Evolutionary conservation across 1,140 invertebrate species (phyloP).

Genomic region (Ooceraea biroi): DNA sequence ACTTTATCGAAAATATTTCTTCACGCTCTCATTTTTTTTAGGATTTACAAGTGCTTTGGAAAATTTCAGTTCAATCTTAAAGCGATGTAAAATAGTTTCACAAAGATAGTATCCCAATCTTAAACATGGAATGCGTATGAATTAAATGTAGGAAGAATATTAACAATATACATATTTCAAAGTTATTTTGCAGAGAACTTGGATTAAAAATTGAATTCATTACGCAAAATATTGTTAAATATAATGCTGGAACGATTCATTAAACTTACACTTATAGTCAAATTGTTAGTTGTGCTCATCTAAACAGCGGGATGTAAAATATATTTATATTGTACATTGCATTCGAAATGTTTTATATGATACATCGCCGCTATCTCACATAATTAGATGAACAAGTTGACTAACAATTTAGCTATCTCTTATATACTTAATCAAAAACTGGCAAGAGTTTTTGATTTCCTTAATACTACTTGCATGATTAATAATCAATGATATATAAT

Average conservation of each 20-base stretch:
- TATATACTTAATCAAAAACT: background rate
- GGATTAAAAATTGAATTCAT: slow-evolving; percentile 7
- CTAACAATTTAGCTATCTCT: slow-evolving; percentile 14
- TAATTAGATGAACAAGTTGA: slow-evolving; percentile 47
- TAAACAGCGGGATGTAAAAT: slow-evolving; percentile 26
- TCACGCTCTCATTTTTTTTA: background rate
- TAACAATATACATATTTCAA: slow-evolving; percentile 17
- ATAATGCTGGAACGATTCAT: slow-evolving; percentile 6
- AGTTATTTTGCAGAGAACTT: background rate
- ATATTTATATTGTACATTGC: too few species aligned
- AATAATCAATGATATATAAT: slow-evolving; percentile 34
- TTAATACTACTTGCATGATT: slow-evolving; percentile 30
- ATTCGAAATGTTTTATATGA: slow-evolving; percentile 13
- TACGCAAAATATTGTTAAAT: slow-evolving; percentile 21
- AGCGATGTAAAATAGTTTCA: background rate
- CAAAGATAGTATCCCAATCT: slow-evolving; percentile 6
- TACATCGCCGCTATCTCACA: background rate
- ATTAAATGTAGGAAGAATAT: slow-evolving; percentile 11
- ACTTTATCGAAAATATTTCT: slow-evolving; percentile 3
- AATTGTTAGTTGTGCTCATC: slow-evolving; percentile 48
- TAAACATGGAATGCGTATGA: background rate
- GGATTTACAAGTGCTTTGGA: background rate
- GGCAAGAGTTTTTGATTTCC: slow-evolving; percentile 22
- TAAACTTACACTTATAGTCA: slow-evolving; percentile 59
- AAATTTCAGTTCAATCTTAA: slow-evolving; percentile 10